Conservation (phyloP, 2,797 vertebrate genomes). For the Falco concolor region DNA sequence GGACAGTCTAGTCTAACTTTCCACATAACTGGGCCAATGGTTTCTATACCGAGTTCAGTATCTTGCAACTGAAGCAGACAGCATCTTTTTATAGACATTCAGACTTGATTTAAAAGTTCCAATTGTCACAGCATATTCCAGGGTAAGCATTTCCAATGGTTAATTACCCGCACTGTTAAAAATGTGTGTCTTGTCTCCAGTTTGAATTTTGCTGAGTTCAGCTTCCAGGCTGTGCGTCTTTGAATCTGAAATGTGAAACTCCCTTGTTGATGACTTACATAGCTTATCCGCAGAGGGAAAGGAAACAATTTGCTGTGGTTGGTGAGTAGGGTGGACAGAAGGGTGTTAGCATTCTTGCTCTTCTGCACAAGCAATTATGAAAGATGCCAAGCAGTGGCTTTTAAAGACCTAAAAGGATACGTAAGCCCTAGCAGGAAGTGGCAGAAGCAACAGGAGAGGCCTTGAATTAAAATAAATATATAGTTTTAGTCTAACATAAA, state of each 20-base stretch:
- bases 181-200: not conserved
- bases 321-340: not conserved
- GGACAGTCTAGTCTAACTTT: not conserved
- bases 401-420: not conserved
- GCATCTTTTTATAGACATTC: not conserved
- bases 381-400: not conserved
- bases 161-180: constrained; percentile 17
- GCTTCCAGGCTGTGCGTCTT: not conserved
- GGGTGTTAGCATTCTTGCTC: not conserved
- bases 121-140: not conserved
- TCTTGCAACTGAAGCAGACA: not conserved
- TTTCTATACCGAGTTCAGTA: not conserved
- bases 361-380: not conserved
- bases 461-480: not conserved
- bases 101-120: not conserved
- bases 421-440: not conserved
- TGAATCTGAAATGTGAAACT: not conserved
- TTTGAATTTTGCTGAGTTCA: constrained; percentile 35
- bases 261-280: not conserved
- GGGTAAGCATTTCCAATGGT: not conserved
- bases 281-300: not conserved
- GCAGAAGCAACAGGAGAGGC: not conserved
- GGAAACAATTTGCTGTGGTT: not conserved
- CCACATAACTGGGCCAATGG: not conserved
- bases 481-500: not conserved